Base-by-base conservation (phyloP, 2,888 invertebrate species). In the Calliphora vomitoria region DNA sequence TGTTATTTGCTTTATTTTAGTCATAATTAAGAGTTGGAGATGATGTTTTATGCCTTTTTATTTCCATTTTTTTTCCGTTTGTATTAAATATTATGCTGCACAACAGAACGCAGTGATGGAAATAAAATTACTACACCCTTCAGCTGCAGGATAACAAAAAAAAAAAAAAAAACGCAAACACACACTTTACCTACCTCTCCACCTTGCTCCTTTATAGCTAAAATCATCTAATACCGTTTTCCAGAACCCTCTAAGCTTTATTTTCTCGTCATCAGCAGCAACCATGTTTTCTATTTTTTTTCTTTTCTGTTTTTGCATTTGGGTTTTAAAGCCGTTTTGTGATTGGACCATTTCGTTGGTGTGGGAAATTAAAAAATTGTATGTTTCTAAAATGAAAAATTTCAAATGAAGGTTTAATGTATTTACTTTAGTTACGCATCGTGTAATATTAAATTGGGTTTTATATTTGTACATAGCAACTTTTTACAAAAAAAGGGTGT, bases 251-350 rank as follows among this genome's bases (percentile, higher is more conserved):
- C 69, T 53, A 35, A 53, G 75, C 8, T 58, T n/a, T 85, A 35
- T 71, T 41, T 68, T 25, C 58, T 62, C 64, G 60, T 47, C 53
- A 47, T 35, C 79, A 69, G 8, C n/a, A 69, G 88, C 79, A 76
- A 75, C 78, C 85, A 82, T 87, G 13, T 44, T 78, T 35, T 35
- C 6, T 6, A 35, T 35, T 4, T 35, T 35, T 31, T 35, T 35
- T 35, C 6, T 35, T 35, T 35, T 82, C 89, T 91, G n/a, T 90
- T 90, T 89, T 64, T n/a, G 90, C 13, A 13, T 44, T 44, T 44
- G 11, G 92, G 92, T 91, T 92, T 91, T 89, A 91, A 92, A 92
- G 93, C 91, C 89, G 92, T 90, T 92, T 88, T 92, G 90, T 92
- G 91, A 92, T 92, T 92, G 92, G 93, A 90, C 90, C 90, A 88